A percentile compares a stretch with the other conserved stretches of the same genome.
phyloP scores from a whole-genome alignment of 1,140 invertebrate species.

The Bacillus rossius region DNA sequence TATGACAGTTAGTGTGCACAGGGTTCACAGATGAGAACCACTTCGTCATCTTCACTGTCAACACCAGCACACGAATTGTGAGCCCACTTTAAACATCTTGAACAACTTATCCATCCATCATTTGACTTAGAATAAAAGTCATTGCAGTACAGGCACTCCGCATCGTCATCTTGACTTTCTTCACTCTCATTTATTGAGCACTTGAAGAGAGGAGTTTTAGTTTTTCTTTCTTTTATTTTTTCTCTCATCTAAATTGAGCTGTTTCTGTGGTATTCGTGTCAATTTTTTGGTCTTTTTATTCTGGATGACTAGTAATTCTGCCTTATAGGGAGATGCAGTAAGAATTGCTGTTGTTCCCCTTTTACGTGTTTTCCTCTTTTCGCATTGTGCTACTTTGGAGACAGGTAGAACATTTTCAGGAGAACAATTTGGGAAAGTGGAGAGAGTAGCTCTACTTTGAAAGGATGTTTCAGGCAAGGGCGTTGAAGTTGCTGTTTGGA shows the following conservation, averaged over 20 bases:
- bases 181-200: background rate
- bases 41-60: constrained; percentile 6
- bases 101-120: no score
- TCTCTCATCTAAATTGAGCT: no score
- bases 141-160: no score
- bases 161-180: background rate
- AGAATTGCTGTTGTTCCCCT: constrained; percentile 2
- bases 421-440: no score
- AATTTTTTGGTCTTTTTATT: background rate
- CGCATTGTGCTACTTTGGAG: background rate
- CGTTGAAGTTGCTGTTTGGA: no score
- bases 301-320: background rate
- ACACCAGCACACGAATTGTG: constrained; percentile 2
- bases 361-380: background rate
- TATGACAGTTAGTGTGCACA: background rate
- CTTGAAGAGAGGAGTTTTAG: no score
- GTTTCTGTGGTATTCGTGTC: no score
- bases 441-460: no score
- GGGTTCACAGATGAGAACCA: background rate
- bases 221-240: no score
- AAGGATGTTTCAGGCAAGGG: no score
- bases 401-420: no score
- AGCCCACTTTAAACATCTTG: background rate
- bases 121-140: no score
- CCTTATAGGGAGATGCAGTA: constrained; percentile 7